phyloP scores from a whole-genome alignment of 2,888 invertebrate genomes.

The Lasioglossum malachurum region DNA sequence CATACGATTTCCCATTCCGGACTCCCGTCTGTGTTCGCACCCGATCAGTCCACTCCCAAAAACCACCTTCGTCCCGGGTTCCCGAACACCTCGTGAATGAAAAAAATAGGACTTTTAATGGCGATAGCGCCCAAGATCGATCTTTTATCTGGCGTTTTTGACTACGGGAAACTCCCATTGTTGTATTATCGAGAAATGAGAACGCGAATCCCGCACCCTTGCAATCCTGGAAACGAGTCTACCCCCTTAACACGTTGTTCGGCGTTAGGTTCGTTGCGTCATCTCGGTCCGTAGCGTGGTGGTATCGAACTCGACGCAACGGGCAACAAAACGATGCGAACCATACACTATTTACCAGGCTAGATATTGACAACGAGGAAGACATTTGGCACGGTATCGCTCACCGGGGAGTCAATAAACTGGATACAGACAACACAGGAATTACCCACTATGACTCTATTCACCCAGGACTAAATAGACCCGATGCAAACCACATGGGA shows the following conservation, averaged over 20 bases:
- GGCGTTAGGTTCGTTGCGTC: neutral
- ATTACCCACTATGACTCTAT: constrained; percentile 19
- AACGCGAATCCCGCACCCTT: no score
- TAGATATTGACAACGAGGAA: neutral
- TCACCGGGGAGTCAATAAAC: constrained; percentile 17
- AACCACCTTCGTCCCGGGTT: no score
- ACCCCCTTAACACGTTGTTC: neutral
- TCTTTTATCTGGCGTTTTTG: no score
- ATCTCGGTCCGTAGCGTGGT: neutral
- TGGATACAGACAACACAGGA: constrained; percentile 9
- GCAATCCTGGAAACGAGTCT: no score
- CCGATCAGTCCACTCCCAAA: no score
- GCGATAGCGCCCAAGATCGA: no score
- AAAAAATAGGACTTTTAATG: no score
- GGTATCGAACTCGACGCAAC: neutral
- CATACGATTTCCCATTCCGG: no score
- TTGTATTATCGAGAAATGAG: no score
- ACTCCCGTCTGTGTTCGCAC: no score
- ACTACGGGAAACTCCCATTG: no score
- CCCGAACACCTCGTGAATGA: no score
- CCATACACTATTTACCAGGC: constrained; percentile 1
- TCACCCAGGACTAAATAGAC: constrained; percentile 11
- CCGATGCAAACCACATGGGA: constrained; percentile 19
- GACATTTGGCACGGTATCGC: constrained; percentile 14
- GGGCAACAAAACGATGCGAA: neutral